A percentile compares a stretch with the other conserved stretches of the same genome.
phyloP scores from a whole-genome alignment of 35 echinoderm and acorn worm species.

The Holothuria glaberrima region DNA sequence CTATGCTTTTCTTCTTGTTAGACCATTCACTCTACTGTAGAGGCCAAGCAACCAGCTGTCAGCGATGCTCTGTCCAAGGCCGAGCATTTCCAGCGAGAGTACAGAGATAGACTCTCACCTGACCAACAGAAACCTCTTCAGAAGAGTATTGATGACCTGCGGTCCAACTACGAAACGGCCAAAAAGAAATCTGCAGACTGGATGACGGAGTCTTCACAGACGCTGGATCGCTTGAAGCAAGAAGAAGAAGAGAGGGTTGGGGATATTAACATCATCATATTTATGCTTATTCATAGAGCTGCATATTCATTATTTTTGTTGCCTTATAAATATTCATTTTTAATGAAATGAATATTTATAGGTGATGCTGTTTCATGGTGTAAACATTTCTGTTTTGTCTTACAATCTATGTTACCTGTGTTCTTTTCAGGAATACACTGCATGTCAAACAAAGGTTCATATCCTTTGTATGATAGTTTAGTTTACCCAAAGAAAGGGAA shows the following conservation, averaged over 20 bases:
- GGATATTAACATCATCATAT: slow-evolving; percentile 56
- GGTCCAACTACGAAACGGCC: slow-evolving; percentile 67
- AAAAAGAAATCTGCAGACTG: slow-evolving; percentile 76
- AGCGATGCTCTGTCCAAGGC: slow-evolving; percentile 84
- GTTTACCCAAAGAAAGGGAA: no score
- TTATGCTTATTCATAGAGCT: slow-evolving; percentile 41
- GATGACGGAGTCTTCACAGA: slow-evolving; percentile 61
- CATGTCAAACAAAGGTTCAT: no score
- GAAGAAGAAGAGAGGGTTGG: slow-evolving; percentile 95
- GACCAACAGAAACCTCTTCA: slow-evolving; percentile 81
- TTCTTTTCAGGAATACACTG: no score
- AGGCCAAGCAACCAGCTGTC: slow-evolving; percentile 80
- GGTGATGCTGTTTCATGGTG: no score
- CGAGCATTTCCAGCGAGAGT: slow-evolving; percentile 87
- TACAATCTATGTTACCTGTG: no score
- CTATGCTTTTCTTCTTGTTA: background rate
- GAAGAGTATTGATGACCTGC: slow-evolving; percentile 79
- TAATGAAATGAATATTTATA: no score
- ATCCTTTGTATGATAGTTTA: no score
- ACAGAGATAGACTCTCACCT: slow-evolving; percentile 68
- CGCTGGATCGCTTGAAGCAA: slow-evolving; percentile 66
- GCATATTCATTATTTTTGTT: slow-evolving; percentile 5
- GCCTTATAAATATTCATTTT: slow-evolving; percentile 26
- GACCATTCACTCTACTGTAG: slow-evolving; percentile 61
- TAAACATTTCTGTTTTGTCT: no score